Evolutionary conservation across 2,113 vertebrate species (phyloP).

Genomic region (Henicopernis longicauda): DNA sequence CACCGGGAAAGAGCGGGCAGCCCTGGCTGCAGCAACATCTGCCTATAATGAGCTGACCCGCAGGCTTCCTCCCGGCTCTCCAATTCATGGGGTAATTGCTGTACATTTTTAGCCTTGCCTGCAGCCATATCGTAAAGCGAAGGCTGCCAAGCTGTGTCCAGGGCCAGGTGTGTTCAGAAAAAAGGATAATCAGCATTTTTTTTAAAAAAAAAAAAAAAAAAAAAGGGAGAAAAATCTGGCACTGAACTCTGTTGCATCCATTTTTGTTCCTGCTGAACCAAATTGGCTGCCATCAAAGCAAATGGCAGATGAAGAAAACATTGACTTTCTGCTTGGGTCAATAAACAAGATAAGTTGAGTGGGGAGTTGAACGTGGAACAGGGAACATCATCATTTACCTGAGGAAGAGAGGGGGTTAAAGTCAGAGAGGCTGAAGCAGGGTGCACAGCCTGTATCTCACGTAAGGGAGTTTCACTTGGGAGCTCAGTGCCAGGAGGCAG

Average conservation of each 20-base stretch:
- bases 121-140: not conserved
- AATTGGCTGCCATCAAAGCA: conserved; percentile 35
- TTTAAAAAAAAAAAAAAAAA: not conserved
- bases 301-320: conserved; percentile 69
- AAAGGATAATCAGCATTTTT: not conserved
- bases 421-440: not conserved
- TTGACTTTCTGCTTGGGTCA: conserved; percentile 72
- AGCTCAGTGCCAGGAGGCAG: not conserved
- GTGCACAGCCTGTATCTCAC: rapidly evolving
- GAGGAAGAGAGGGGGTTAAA: conserved; percentile 47
- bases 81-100: not conserved
- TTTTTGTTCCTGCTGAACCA: not conserved
- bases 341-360: conserved; percentile 71
- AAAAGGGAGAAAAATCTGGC: not conserved
- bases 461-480: not conserved
- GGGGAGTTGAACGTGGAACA: conserved; percentile 21
- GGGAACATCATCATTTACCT: conserved; percentile 54
- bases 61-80: not conserved
- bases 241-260: not conserved
- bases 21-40: not conserved
- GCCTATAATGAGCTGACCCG: not conserved
- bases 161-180: not conserved
- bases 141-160: not conserved
- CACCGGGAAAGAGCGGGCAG: not conserved
- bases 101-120: conserved; percentile 44